Evolutionary conservation across 2,113 vertebrate genomes (phyloP).

Genomic region (Progne subis): DNA sequence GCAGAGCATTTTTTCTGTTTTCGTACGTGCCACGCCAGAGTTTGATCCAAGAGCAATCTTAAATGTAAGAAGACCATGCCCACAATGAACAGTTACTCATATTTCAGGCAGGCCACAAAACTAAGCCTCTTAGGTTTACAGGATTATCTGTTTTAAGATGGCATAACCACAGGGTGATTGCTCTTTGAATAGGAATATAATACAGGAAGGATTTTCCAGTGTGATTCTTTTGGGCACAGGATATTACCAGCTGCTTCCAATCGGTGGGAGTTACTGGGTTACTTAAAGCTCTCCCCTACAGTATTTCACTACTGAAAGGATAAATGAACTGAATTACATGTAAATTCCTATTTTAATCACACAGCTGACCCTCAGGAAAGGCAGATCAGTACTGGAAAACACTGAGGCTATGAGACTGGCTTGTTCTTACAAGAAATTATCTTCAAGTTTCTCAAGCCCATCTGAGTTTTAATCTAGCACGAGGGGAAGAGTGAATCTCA

Average conservation of each 20-base stretch:
- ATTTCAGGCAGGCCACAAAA: background rate
- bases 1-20: background rate
- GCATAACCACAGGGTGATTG: background rate
- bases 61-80: conserved; percentile 62
- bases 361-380: background rate
- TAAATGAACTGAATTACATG: background rate
- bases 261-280: background rate
- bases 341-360: conserved; percentile 27
- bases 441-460: background rate
- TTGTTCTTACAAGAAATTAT: background rate
- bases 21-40: conserved; percentile 69
- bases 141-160: conserved; percentile 20
- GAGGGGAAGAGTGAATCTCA: background rate
- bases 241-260: background rate
- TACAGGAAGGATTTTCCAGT: background rate
- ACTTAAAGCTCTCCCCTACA: background rate
- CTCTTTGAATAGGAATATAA: background rate
- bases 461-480: background rate
- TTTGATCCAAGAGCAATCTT: conserved; percentile 65
- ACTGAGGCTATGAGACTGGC: background rate
- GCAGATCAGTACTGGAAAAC: background rate
- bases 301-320: background rate
- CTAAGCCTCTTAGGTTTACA: background rate
- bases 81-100: background rate
- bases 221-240: background rate